A percentile compares a stretch with the other conserved stretches of the same genome.
phyloP scores from a whole-genome alignment of 2,888 invertebrate species.

The Clistopyga incitator region DNA sequence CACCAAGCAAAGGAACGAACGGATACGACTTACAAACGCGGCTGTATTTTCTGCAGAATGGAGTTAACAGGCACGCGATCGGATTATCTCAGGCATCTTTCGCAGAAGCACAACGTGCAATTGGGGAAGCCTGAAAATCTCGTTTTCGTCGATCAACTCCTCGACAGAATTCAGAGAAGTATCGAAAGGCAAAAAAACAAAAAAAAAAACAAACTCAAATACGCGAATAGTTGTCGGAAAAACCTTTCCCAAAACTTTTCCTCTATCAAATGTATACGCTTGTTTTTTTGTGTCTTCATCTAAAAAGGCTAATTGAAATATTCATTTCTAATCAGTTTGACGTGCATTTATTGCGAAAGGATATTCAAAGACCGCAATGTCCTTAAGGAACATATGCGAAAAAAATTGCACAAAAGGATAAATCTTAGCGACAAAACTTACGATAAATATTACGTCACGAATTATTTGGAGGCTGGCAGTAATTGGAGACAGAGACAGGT shows the following conservation, averaged over 20 bases:
- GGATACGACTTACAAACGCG: constrained; percentile 90
- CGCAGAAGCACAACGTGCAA: constrained; percentile 94
- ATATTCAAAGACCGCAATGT: constrained; percentile 94
- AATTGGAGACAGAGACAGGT: constrained; percentile 84
- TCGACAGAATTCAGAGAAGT: constrained; percentile 92
- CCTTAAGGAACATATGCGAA: constrained; percentile 98
- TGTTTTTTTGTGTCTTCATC: too few species aligned
- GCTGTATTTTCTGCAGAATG: constrained; percentile 93
- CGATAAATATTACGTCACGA: constrained; percentile 92
- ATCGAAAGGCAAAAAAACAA: constrained; percentile 86
- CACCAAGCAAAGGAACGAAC: constrained; percentile 94
- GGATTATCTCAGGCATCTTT: constrained; percentile 93
- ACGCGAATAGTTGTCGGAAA: too few species aligned
- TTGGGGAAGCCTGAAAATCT: constrained; percentile 97
- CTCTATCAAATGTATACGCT: too few species aligned
- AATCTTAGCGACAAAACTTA: constrained; percentile 95
- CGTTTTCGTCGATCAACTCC: constrained; percentile 93
- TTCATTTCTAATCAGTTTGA: constrained; percentile 85
- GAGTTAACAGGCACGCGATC: constrained; percentile 86
- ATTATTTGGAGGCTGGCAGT: constrained; percentile 85
- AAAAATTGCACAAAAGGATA: constrained; percentile 96
- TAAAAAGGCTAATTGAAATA: constrained; percentile 42
- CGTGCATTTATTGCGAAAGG: constrained; percentile 97
- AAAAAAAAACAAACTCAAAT: too few species aligned
- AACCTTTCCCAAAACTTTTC: too few species aligned